Conservation (phyloP, 2,888 invertebrate species). For the Andrena marginata region DNA sequence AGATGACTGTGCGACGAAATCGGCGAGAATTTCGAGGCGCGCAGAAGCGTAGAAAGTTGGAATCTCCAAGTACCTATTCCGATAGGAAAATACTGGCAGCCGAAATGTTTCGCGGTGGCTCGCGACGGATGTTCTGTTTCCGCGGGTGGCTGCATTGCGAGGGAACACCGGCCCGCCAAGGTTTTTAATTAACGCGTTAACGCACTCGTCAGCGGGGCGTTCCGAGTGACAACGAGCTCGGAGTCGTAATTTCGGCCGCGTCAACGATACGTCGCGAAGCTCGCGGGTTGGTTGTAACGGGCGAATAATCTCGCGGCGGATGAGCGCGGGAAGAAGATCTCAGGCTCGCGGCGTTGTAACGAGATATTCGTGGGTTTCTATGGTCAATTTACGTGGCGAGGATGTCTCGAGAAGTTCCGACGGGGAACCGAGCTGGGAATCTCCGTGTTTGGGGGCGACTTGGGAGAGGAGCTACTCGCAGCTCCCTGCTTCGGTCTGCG, state of each 20-base stretch:
- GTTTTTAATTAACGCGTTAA: conserved; percentile 55
- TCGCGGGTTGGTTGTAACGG: conserved; percentile 26
- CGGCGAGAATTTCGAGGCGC: neutral
- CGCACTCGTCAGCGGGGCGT: conserved; percentile 38
- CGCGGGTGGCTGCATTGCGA: neutral
- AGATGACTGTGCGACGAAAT: neutral
- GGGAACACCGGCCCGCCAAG: conserved; percentile 10
- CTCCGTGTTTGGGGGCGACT: too few relatives aligned
- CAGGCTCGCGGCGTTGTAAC: conserved; percentile 15
- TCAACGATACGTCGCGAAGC: conserved; percentile 49
- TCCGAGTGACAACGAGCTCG: conserved; percentile 20
- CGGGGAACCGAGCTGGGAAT: too few relatives aligned
- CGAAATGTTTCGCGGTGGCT: neutral
- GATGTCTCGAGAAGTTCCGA: too few relatives aligned
- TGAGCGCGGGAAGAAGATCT: conserved; percentile 23
- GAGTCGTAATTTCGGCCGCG: conserved; percentile 46
- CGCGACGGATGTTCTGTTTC: neutral
- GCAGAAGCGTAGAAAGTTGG: neutral
- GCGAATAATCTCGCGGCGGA: conserved; percentile 32
- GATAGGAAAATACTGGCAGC: too few relatives aligned
- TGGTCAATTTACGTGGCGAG: too few relatives aligned
- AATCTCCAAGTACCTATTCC: too few relatives aligned
- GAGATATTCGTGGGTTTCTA: too few relatives aligned
- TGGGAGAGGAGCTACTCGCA: too few relatives aligned
- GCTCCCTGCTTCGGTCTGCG: too few relatives aligned